phyloP scores from a whole-genome alignment of 2,113 vertebrate genomes.

The Thymallus thymallus region DNA sequence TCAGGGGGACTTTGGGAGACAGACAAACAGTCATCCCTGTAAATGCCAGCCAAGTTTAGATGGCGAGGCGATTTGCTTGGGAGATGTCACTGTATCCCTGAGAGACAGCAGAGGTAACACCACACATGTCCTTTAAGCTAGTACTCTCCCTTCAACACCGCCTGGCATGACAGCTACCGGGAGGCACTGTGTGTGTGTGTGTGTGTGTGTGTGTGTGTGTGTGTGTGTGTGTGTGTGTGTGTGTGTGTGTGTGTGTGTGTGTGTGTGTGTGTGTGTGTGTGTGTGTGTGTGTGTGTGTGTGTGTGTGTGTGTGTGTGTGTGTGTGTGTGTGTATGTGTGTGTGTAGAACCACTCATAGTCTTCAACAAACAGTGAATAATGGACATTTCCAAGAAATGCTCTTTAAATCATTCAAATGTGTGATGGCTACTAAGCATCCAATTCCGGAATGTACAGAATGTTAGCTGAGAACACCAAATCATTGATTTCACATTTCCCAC shows the following conservation, averaged over 20 bases:
- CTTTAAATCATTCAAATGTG: conserved; percentile 12
- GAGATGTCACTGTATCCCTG: conserved; percentile 41
- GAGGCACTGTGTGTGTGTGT: conserved; percentile 36
- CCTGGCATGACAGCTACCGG: conserved; percentile 60
- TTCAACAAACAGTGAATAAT: conserved; percentile 48
- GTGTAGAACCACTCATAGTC: conserved; percentile 20
- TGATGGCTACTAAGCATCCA: conserved; percentile 21
- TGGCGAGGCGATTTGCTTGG: neutral
- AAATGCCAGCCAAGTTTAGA: neutral
- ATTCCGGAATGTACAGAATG: neutral
- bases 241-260: too few relatives aligned
- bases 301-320: too few relatives aligned
- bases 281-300: too few relatives aligned
- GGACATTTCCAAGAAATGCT: conserved; percentile 9
- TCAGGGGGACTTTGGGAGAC: neutral
- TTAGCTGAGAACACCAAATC: neutral
- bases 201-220: neutral
- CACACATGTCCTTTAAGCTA: too few relatives aligned
- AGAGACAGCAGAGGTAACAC: conserved; percentile 54
- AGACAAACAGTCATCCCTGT: conserved; percentile 3
- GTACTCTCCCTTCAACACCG: conserved; percentile 50
- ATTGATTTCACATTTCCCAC: too few relatives aligned
- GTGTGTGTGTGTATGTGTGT: too few relatives aligned
- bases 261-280: too few relatives aligned
- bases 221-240: too few relatives aligned